Evolutionary conservation across 37 sponge, comb jelly and placozoan species (phyloP).

Genomic region (Eunapius fragilis): DNA sequence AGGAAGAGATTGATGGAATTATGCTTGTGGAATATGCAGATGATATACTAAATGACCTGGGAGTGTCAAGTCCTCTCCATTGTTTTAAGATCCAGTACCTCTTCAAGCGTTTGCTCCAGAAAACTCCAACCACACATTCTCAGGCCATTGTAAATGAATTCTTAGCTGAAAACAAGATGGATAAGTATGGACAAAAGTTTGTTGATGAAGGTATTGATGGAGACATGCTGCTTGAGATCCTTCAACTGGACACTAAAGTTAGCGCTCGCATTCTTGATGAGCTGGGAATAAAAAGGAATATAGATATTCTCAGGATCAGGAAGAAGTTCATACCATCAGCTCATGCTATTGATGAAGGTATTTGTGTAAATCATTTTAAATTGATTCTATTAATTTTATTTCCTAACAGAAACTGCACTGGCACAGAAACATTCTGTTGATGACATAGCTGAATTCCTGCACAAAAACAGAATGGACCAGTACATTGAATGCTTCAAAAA

Average conservation of each 20-base stretch:
- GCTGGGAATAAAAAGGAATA: background rate
- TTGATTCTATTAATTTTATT: no score
- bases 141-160: slow-evolving; percentile 31
- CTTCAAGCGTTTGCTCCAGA: slow-evolving; percentile 5
- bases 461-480: no score
- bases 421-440: no score
- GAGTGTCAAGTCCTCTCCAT: slow-evolving; percentile 6
- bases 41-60: slow-evolving; percentile 21
- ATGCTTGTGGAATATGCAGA: slow-evolving; percentile 9
- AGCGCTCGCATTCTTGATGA: background rate
- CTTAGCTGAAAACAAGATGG: slow-evolving; percentile 21
- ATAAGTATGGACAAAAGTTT: slow-evolving; percentile 30
- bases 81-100: background rate
- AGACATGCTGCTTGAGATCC: slow-evolving; percentile 34
- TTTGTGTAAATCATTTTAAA: no score
- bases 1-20: slow-evolving; percentile 25
- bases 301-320: background rate
- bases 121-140: slow-evolving; percentile 1
- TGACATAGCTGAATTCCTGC: no score
- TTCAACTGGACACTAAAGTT: background rate
- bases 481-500: no score
- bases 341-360: no score
- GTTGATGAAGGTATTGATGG: slow-evolving; percentile 50
- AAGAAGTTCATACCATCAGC: background rate
- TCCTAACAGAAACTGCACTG: no score